A percentile compares a stretch with the other conserved stretches of the same genome.
Evolutionary conservation across 1,140 invertebrate genomes (phyloP).

Genomic region (Heliconius himera): DNA sequence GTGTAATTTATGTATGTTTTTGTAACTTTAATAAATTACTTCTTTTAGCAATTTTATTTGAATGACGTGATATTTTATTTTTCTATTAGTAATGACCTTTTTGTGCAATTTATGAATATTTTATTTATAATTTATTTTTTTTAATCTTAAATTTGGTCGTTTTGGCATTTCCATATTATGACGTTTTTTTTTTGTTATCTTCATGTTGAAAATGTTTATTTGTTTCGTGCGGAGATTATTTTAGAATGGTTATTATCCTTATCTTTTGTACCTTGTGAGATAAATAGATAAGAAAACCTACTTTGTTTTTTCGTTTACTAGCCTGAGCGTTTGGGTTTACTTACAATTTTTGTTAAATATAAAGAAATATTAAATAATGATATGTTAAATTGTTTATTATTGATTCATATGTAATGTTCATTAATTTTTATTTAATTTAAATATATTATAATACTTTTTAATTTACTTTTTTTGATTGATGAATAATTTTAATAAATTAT

Average conservation of each 20-base stretch:
- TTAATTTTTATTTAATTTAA: background rate
- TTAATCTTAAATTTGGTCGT: no score
- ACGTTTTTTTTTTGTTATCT: background rate
- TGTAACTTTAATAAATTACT: no score
- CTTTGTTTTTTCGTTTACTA: background rate
- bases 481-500: no score
- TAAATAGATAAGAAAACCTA: background rate
- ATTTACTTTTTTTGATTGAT: background rate
- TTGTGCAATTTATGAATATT: no score
- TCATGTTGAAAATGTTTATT: background rate
- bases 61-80: no score
- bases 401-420: background rate
- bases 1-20: no score
- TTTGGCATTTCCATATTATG: background rate
- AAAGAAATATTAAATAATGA: background rate
- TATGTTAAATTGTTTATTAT: background rate
- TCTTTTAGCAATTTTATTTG: no score
- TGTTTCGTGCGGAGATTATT: background rate
- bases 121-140: no score
- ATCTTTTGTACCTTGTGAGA: constrained; percentile 2
- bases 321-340: background rate
- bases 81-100: no score
- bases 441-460: background rate
- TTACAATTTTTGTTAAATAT: background rate
- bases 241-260: background rate